Conservation (phyloP, 2,113 vertebrate genomes). For the Pongo abelii region DNA sequence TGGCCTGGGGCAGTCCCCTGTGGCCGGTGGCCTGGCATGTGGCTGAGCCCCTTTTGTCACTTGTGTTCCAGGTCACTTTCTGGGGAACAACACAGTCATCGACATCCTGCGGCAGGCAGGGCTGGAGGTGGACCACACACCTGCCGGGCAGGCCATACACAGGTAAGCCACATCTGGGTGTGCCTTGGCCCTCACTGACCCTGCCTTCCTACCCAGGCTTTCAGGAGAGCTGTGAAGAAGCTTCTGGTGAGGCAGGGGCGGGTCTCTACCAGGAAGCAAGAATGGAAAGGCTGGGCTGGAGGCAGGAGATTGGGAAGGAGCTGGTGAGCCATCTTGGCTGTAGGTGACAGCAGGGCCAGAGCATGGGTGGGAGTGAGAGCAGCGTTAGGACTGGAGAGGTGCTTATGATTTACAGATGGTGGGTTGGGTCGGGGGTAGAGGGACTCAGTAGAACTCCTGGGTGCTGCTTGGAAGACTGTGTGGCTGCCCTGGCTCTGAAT, state of each 20-base stretch:
- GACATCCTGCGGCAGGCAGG: constrained; percentile 96
- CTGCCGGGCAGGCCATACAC: constrained; percentile 88
- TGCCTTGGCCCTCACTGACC: constrained; percentile 43
- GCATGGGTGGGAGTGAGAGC: background rate
- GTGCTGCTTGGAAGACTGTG: background rate
- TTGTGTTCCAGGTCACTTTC: constrained; percentile 94
- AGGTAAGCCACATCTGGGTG: constrained; percentile 85
- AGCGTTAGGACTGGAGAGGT: background rate
- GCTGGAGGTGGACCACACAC: constrained; percentile 94
- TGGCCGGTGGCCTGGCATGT: background rate
- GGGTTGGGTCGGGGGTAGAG: background rate
- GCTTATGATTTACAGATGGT: background rate
- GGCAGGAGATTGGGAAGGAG: background rate
- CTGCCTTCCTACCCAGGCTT: background rate
- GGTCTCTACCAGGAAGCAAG: background rate
- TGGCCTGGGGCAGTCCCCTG: background rate
- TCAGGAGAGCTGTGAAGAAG: background rate
- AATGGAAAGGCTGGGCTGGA: background rate
- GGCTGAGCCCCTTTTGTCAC: constrained; percentile 5
- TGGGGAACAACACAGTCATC: constrained; percentile 98
- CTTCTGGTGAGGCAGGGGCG: background rate
- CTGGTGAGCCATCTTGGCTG: background rate
- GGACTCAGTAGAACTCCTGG: background rate
- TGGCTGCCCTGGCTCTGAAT: background rate
- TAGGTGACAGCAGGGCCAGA: background rate